Conservation (phyloP, 2,797 vertebrate species). For the Typhlichthys subterraneus region DNA sequence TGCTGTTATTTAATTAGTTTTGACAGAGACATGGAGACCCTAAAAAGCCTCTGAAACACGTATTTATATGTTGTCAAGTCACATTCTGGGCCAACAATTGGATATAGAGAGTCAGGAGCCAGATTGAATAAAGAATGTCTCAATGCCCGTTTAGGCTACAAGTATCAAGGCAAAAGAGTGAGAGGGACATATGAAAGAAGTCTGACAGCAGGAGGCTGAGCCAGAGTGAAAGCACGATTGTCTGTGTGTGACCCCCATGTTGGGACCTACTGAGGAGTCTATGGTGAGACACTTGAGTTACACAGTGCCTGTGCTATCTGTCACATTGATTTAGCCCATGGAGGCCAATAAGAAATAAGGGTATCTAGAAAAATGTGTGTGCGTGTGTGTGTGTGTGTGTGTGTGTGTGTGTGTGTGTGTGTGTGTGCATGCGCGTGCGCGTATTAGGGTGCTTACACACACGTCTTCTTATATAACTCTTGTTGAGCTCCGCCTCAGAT, state of each 20-base stretch:
- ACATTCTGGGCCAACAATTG: constrained; percentile 32
- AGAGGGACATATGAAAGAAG: too few species aligned
- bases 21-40: constrained; percentile 9
- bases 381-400: constrained; percentile 2
- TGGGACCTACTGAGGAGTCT: constrained; percentile 1
- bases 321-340: constrained; percentile 35
- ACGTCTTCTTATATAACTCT: constrained; percentile 51
- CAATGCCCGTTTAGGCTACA: too few species aligned
- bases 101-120: constrained; percentile 42
- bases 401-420: constrained; percentile 9
- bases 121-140: too few species aligned
- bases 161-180: too few species aligned
- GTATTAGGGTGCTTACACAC: constrained; percentile 25
- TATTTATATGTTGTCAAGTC: constrained; percentile 52
- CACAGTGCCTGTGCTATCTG: constrained; percentile 34
- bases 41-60: constrained; percentile 49
- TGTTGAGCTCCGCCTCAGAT: constrained; percentile 17
- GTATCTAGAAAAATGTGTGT: constrained; percentile 21
- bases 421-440: constrained; percentile 8
- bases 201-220: neutral
- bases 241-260: constrained; percentile 4
- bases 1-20: constrained; percentile 58
- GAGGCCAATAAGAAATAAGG: constrained; percentile 26
- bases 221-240: constrained; percentile 27
- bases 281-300: constrained; percentile 29